Evolutionary conservation across 2,888 invertebrate genomes (phyloP), one percentile per base, ranked within the genome.

Genomic region (Cheiracanthium punctorium): DNA sequence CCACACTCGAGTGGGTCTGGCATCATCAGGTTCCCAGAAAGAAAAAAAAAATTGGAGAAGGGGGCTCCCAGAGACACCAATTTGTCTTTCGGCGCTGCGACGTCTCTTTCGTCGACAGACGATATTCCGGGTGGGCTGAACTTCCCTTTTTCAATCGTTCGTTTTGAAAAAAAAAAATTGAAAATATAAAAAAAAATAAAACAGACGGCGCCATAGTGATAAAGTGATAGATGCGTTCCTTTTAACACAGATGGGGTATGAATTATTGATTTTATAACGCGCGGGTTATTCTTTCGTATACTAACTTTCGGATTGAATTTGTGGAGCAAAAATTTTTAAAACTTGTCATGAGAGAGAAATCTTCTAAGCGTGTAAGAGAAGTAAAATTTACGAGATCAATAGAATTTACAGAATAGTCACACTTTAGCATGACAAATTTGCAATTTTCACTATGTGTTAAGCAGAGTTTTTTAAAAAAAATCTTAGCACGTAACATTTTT

Each of bases 171-270:
- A 58, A 58, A 58, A 58, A 58, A 58, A 20, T 58, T 24, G 4
- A 12, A 58, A 58, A 58, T n/a, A 58, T 12, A 48, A 8, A 48
- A 48, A 58, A 58, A 58, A 58, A 58, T 37, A 69, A 69, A 69
- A 69, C 69, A 37, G 33, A 69, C 71, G 71, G 71, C 71, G 71
- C 71, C 71, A 5, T n/a, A 24, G 28, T 29, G 71, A 71, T 43
- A 71, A 71, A 71, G 20, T 71, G 71, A 71, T 71, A 41, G 29
- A 71, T 71, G 71, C 43, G 41, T 69, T 20, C 67, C 5, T 58
- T 58, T 58, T 58, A 58, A 58, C 58, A 58, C 58, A 24, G 24
- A 24, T 58, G 58, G 58, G 58, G 20, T 58, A 58, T 58, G 58
- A 58, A 58, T 58, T 58, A 58, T 58, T 58, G 58, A 58, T 58